Percentiles rank a stretch among this genome's conserved stretches.
These are phyloP conservation scores for Hydropsyche betteni DNA, from an alignment of 2,888 invertebrate genomes.

Conservation along the genomic window DNA sequence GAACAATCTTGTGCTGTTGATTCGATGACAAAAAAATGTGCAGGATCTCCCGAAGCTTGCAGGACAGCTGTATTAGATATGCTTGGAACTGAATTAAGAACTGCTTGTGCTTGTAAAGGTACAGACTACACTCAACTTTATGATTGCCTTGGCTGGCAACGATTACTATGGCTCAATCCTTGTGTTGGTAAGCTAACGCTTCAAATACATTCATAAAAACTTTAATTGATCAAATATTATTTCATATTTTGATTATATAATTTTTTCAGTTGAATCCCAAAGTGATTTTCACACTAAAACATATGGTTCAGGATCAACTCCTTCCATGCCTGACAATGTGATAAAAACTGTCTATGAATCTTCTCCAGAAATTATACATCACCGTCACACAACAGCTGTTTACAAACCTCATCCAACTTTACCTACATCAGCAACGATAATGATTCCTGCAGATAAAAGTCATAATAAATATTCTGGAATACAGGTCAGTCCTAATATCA, in stretches of 20 bases:
- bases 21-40: constrained; percentile 88
- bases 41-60: constrained; percentile 85
- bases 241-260: neutral
- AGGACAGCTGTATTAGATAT: constrained; percentile 87
- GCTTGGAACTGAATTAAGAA: constrained; percentile 87
- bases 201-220: constrained; percentile 17
- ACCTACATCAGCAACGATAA: constrained; percentile 55
- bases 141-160: constrained; percentile 90
- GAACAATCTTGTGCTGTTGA: constrained; percentile 93
- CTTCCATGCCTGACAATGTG: constrained; percentile 62
- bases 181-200: constrained; percentile 81
- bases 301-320: constrained; percentile 61
- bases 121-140: constrained; percentile 86
- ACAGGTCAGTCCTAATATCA: constrained; percentile 39
- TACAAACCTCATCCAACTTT: constrained; percentile 56
- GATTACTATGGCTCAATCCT: constrained; percentile 90
- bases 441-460: constrained; percentile 50
- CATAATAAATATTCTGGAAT: constrained; percentile 45
- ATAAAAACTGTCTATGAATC: constrained; percentile 62
- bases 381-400: constrained; percentile 59
- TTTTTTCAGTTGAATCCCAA: constrained; percentile 81
- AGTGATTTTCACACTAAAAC: constrained; percentile 81
- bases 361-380: constrained; percentile 59
- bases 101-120: constrained; percentile 88
- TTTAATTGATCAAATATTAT: constrained; percentile 31